Percentiles rank a stretch among this genome's conserved stretches.
phyloP scores from a whole-genome alignment of 2,113 vertebrate genomes.

The Leucoraja erinaceus region DNA sequence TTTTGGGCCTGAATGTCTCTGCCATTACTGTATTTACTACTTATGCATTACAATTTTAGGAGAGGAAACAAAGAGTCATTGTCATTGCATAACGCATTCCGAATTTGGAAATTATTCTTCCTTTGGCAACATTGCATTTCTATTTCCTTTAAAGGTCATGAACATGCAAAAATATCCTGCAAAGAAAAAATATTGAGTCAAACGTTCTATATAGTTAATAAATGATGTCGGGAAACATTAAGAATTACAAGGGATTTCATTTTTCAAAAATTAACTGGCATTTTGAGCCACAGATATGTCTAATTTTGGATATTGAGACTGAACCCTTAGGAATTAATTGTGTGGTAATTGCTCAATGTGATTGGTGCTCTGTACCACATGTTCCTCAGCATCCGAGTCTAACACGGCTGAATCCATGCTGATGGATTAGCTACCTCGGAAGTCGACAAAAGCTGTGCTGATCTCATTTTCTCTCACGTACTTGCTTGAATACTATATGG shows the following conservation, averaged over 20 bases:
- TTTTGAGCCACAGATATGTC: background rate
- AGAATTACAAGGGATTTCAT: background rate
- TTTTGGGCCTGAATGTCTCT: background rate
- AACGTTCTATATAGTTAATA: too few species aligned
- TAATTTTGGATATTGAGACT: background rate
- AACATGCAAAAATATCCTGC: background rate
- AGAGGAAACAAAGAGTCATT: background rate
- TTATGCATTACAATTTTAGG: background rate
- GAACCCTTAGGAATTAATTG: constrained; percentile 21
- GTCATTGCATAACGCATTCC: background rate
- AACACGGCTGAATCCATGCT: background rate
- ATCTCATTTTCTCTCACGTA: background rate
- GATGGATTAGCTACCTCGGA: too few species aligned
- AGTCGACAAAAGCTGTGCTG: background rate
- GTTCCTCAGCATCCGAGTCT: background rate
- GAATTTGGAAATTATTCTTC: background rate
- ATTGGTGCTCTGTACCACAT: background rate
- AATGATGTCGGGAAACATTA: background rate
- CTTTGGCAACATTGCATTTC: background rate
- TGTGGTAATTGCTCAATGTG: constrained; percentile 8
- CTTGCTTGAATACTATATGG: background rate
- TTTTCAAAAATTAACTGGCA: background rate
- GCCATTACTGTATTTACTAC: background rate
- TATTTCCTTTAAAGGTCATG: background rate
- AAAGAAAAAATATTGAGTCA: background rate